Percentiles rank a stretch among this genome's conserved stretches.
phyloP scores from a whole-genome alignment of 2,797 vertebrate species.

The Acomys russatus region DNA sequence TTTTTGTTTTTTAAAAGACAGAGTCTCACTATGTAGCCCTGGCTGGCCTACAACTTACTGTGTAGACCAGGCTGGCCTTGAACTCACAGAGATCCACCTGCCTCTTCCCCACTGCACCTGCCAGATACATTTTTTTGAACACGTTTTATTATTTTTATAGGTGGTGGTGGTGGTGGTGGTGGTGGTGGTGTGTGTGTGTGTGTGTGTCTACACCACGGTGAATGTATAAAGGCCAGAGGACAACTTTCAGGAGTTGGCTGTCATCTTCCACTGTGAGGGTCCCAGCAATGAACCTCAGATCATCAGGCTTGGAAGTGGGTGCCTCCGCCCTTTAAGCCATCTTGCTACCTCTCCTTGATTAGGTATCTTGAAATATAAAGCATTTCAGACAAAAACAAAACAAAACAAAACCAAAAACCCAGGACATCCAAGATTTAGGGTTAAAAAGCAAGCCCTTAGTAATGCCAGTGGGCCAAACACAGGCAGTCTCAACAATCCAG shows the following conservation, averaged over 20 bases:
- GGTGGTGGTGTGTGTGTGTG: background rate
- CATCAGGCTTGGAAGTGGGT: background rate
- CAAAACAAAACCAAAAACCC: no score
- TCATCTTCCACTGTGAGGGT: background rate
- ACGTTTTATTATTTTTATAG: background rate
- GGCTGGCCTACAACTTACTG: no score
- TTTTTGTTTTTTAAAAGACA: no score
- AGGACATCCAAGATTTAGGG: background rate
- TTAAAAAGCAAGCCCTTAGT: background rate
- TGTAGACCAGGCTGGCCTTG: background rate
- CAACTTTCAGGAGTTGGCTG: background rate
- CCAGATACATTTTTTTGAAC: background rate
- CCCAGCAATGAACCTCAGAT: background rate
- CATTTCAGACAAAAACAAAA: background rate
- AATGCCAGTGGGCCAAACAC: background rate
- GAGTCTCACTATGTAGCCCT: no score
- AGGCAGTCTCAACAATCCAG: no score
- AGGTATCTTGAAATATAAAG: background rate
- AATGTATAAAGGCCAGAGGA: background rate
- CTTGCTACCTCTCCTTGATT: background rate
- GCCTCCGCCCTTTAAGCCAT: background rate
- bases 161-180: no score
- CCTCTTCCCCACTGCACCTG: background rate
- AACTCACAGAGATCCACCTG: background rate
- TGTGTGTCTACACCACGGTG: background rate